These are phyloP conservation scores for Madoqua kirkii DNA, from an alignment of 2,113 vertebrate species.

Conservation along the genomic window DNA sequence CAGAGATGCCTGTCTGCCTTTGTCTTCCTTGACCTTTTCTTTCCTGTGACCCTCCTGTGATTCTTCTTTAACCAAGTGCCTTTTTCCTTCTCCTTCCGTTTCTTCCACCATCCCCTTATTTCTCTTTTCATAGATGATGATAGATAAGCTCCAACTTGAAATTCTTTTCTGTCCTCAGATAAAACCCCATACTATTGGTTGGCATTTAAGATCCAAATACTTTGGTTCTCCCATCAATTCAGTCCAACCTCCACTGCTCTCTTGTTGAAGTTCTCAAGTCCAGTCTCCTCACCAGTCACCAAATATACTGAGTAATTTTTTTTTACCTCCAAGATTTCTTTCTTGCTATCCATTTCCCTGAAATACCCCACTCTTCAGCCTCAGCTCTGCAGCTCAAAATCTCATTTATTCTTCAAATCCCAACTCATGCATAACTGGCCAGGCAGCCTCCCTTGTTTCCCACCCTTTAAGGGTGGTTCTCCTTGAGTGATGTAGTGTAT, in stretches of 20 bases:
- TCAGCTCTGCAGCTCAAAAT: background rate
- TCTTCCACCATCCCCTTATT: background rate
- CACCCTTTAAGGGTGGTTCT: no score
- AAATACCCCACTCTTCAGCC: background rate
- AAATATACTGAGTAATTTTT: background rate
- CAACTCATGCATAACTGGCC: background rate
- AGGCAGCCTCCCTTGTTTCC: background rate
- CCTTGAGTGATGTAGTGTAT: accelerated
- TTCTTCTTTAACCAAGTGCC: background rate
- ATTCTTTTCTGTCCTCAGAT: background rate
- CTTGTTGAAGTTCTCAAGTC: background rate
- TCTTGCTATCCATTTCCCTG: background rate
- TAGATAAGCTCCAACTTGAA: background rate
- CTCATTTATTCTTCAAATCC: background rate
- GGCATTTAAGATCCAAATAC: background rate
- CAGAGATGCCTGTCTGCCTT: background rate
- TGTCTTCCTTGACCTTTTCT: background rate
- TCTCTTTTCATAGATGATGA: background rate
- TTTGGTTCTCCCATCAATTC: background rate
- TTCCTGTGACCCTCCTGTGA: background rate
- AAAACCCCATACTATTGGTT: background rate
- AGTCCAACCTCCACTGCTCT: background rate
- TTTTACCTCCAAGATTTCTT: background rate
- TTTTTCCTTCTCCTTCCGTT: background rate
- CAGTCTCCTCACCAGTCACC: background rate